Evolutionary conservation across 1,140 invertebrate species (phyloP).

Genomic region (Drosophila arizonae): DNA sequence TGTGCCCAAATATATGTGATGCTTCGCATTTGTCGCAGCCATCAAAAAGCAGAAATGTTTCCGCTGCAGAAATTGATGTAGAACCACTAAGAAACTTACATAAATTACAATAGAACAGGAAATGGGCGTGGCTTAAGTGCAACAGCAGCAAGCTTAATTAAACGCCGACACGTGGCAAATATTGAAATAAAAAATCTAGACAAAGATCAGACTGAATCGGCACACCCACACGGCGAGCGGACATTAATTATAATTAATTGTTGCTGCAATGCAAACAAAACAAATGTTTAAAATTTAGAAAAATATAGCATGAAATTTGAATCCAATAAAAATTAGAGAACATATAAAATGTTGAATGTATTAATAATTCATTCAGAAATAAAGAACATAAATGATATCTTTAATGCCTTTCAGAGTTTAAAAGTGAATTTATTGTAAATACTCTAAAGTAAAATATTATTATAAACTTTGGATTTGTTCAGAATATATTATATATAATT

Average conservation of each 20-base stretch:
- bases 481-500: no score
- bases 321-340: no score
- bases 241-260: constrained; percentile 1
- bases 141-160: not conserved
- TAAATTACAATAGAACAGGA: not conserved
- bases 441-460: no score
- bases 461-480: no score
- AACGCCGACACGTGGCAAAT: not conserved
- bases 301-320: not conserved
- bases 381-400: no score
- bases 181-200: not conserved
- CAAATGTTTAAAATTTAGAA: not conserved
- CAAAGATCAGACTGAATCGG: not conserved
- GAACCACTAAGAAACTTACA: not conserved
- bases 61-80: not conserved
- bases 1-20: not conserved
- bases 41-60: not conserved
- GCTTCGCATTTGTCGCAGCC: not conserved
- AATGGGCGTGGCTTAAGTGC: not conserved
- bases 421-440: no score
- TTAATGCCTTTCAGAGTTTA: no score
- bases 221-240: not conserved
- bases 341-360: no score
- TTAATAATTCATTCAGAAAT: no score
- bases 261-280: not conserved